phyloP scores from a whole-genome alignment of 2,888 invertebrate genomes.

The Drosophila kanekoi region DNA sequence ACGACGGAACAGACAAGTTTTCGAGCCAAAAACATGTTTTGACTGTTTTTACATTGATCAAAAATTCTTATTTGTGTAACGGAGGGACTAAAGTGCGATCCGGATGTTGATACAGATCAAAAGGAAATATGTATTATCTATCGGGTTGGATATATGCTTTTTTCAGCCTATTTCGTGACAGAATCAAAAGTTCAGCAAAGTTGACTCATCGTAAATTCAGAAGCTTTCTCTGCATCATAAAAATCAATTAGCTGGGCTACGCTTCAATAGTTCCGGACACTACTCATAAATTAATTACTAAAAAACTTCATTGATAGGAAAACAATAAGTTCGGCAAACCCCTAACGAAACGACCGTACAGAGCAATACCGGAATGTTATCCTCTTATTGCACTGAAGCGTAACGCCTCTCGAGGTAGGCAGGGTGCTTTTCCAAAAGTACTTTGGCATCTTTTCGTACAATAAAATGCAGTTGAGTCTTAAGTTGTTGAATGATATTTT shows the following conservation, averaged over 20 bases:
- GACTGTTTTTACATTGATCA: no score
- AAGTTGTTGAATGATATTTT: conserved; percentile 45
- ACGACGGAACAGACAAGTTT: no score
- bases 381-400: conserved; percentile 41
- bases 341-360: conserved; percentile 16
- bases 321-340: conserved; percentile 45
- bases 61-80: no score
- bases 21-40: no score
- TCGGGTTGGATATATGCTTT: no score
- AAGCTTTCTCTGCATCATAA: neutral
- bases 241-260: conserved; percentile 57
- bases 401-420: conserved; percentile 40
- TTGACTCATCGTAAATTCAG: neutral
- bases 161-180: no score
- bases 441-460: neutral
- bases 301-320: conserved; percentile 57
- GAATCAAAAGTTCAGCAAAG: no score
- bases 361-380: conserved; percentile 1
- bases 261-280: conserved; percentile 42
- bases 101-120: no score
- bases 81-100: no score
- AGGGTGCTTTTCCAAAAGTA: conserved; percentile 8
- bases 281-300: conserved; percentile 69
- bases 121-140: no score
- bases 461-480: conserved; percentile 41